These are phyloP conservation scores for Abscondita cerata DNA, from an alignment of 2,888 invertebrate species.

Conservation along the genomic window DNA sequence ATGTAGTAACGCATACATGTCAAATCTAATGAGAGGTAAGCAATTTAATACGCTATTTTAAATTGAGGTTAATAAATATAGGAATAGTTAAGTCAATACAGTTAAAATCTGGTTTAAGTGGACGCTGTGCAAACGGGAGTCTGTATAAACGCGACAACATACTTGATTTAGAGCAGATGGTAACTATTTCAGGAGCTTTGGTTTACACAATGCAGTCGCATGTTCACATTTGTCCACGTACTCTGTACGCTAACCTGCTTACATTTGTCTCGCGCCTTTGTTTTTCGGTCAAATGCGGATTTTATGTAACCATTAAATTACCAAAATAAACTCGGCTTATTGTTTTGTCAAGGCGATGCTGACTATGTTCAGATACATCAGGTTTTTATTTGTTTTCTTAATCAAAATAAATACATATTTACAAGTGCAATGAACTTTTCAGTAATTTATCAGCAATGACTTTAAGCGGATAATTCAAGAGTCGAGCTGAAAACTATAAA, in stretches of 20 bases:
- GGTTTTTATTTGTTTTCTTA: too few species aligned
- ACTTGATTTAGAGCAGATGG: slow-evolving; percentile 47
- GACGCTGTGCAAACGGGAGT: slow-evolving; percentile 40
- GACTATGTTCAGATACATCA: too few species aligned
- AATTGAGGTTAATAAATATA: slow-evolving; percentile 45
- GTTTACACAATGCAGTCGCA: slow-evolving; percentile 49
- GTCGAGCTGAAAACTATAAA: too few species aligned
- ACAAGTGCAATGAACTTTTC: background rate
- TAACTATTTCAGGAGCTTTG: slow-evolving; percentile 48
- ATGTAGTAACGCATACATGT: too few species aligned
- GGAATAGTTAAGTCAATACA: slow-evolving; percentile 44
- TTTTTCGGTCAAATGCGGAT: slow-evolving; percentile 28
- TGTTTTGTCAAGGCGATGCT: slow-evolving; percentile 4
- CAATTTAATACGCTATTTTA: slow-evolving; percentile 35
- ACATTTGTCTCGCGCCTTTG: slow-evolving; percentile 29
- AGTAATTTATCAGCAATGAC: too few species aligned
- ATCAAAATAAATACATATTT: too few species aligned
- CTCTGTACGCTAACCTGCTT: slow-evolving; percentile 38
- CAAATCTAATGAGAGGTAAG: slow-evolving; percentile 8
- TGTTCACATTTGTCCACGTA: slow-evolving; percentile 43
- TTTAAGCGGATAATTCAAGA: too few species aligned
- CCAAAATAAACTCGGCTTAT: slow-evolving; percentile 18
- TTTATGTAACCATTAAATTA: slow-evolving; percentile 30
- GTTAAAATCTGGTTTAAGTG: slow-evolving; percentile 42
- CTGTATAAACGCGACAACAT: slow-evolving; percentile 43